phyloP scores from a whole-genome alignment of 2,888 invertebrate genomes.

The Melanostoma mellinum region DNA sequence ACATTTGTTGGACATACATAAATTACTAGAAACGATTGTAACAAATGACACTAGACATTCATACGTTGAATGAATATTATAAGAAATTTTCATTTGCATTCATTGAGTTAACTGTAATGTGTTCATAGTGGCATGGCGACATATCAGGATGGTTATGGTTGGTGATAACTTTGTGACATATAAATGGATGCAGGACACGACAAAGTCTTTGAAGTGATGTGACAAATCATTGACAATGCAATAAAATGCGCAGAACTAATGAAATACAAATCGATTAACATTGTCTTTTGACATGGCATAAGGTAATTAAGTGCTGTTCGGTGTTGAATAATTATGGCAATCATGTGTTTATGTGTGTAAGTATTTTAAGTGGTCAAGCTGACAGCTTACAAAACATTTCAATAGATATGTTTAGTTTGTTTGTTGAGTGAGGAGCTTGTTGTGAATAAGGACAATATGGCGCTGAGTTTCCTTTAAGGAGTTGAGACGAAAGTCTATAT shows the following conservation, averaged over 20 bases:
- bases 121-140: background rate
- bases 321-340: constrained; percentile 18
- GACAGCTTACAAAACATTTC: background rate
- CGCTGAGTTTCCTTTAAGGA: no score
- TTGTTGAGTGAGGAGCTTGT: no score
- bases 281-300: constrained; percentile 20
- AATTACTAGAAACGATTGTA: constrained; percentile 15
- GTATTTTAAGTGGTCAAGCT: background rate
- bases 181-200: constrained; percentile 9
- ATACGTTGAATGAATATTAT: background rate
- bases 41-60: constrained; percentile 9
- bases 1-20: background rate
- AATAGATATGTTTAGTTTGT: no score
- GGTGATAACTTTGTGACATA: background rate
- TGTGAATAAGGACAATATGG: no score
- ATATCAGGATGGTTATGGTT: no score
- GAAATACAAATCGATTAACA: constrained; percentile 31
- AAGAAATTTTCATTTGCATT: constrained; percentile 24
- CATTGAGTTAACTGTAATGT: constrained; percentile 18
- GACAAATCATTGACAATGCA: constrained; percentile 46
- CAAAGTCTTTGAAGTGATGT: constrained; percentile 4
- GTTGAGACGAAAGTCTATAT: no score
- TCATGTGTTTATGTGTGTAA: background rate
- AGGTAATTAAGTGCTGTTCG: constrained; percentile 33
- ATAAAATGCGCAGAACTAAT: constrained; percentile 36